Evolutionary conservation across 2,113 vertebrate genomes (phyloP).

Genomic region (Callospermophilus lateralis): DNA sequence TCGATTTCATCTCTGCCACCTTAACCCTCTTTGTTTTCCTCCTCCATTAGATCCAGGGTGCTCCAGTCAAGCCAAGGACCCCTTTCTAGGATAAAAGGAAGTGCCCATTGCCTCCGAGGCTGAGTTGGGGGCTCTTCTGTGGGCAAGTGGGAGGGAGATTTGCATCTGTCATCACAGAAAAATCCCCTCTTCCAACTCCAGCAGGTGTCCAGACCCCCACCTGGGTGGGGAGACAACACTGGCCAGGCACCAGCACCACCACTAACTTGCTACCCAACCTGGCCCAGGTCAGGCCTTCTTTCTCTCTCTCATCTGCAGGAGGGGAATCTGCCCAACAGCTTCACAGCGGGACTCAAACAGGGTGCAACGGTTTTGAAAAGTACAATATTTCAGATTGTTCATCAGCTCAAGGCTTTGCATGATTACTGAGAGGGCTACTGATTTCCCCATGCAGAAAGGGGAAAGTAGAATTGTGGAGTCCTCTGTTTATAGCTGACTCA

Average conservation of each 20-base stretch:
- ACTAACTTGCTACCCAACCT: background rate
- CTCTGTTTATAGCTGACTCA: conserved; percentile 80
- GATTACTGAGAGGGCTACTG: background rate
- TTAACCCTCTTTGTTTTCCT: background rate
- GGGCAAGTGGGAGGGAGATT: background rate
- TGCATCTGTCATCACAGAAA: background rate
- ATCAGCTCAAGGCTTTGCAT: background rate
- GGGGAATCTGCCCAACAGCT: background rate
- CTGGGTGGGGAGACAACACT: background rate
- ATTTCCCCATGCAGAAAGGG: background rate
- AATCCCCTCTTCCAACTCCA: background rate
- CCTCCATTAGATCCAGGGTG: background rate
- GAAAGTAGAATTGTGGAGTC: conserved; percentile 1
- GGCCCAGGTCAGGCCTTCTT: background rate
- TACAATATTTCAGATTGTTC: background rate
- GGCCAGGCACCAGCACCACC: background rate
- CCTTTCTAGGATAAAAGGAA: background rate
- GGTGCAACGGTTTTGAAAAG: background rate
- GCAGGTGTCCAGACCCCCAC: background rate
- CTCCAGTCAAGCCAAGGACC: background rate
- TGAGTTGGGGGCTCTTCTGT: background rate
- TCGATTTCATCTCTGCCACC: background rate
- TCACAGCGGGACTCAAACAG: background rate
- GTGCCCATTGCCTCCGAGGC: background rate
- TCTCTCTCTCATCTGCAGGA: background rate